phyloP scores from a whole-genome alignment of 2,113 vertebrate species.

The Apus apus region DNA sequence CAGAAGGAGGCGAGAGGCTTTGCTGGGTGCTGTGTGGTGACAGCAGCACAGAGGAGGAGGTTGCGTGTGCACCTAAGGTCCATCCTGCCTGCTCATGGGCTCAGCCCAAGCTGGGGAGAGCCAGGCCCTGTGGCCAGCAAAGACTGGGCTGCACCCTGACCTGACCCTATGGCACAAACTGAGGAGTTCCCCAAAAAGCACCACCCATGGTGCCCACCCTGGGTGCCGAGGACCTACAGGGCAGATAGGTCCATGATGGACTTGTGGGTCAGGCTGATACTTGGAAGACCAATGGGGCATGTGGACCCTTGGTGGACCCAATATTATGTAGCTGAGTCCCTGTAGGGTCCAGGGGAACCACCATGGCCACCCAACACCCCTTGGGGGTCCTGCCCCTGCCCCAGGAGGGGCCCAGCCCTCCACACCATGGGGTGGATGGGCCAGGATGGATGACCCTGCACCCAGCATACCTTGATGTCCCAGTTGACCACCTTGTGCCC shows the following conservation, averaged over 20 bases:
- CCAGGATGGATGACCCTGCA: background rate
- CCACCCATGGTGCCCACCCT: background rate
- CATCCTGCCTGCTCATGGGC: background rate
- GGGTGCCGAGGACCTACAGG: rapidly evolving
- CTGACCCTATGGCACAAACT: background rate
- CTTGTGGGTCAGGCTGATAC: background rate
- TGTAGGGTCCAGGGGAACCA: background rate
- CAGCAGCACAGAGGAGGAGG: rapidly evolving
- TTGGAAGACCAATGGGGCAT: background rate
- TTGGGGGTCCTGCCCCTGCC: background rate
- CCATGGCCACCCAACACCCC: background rate
- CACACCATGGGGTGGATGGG: rapidly evolving
- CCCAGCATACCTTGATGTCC: slow-evolving; percentile 88
- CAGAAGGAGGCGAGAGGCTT: background rate
- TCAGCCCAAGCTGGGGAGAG: background rate
- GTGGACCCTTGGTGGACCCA: background rate
- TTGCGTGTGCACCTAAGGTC: rapidly evolving
- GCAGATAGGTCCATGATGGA: background rate
- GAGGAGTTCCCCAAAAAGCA: background rate
- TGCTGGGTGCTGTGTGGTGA: background rate
- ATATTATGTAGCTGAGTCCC: rapidly evolving
- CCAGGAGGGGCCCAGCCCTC: background rate
- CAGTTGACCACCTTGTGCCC: slow-evolving; percentile 94
- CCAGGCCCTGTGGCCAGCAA: background rate
- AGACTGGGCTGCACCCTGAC: background rate